A percentile compares a stretch with the other conserved stretches of the same genome.
Evolutionary conservation across 1,140 invertebrate species (phyloP).

Genomic region (Dreissena polymorpha): DNA sequence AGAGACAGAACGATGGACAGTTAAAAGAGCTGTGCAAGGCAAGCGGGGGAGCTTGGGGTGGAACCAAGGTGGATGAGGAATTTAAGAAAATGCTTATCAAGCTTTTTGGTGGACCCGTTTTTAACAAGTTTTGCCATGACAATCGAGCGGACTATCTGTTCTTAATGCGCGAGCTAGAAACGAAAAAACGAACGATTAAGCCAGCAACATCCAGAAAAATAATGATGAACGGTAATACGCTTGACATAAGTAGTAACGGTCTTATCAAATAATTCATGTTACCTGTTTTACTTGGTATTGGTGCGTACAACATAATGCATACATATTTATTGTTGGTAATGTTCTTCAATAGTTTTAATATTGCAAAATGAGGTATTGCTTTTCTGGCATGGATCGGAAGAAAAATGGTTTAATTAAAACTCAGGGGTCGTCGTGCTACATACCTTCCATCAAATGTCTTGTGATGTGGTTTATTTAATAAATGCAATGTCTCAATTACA

Average conservation of each 20-base stretch:
- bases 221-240: conserved; percentile 42
- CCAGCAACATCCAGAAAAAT: conserved; percentile 43
- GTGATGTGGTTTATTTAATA: no score
- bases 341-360: no score
- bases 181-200: conserved; percentile 52
- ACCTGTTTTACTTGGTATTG: no score
- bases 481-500: no score
- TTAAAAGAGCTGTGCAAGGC: conserved; percentile 57
- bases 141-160: conserved; percentile 56
- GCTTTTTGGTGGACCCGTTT: conserved; percentile 37
- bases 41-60: conserved; percentile 62
- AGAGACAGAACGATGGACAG: conserved; percentile 44
- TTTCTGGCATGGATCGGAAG: no score
- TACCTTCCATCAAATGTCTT: no score
- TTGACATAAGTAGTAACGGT: not conserved
- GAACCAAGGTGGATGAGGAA: conserved; percentile 57
- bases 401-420: no score
- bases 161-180: conserved; percentile 54
- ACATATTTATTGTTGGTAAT: no score
- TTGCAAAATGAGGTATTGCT: no score
- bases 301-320: no score
- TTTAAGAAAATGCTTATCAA: conserved; percentile 55
- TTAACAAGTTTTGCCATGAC: conserved; percentile 43
- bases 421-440: no score
- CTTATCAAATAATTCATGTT: not conserved